phyloP scores from a whole-genome alignment of 2,888 invertebrate species.

The Pristionchus exspectatus region DNA sequence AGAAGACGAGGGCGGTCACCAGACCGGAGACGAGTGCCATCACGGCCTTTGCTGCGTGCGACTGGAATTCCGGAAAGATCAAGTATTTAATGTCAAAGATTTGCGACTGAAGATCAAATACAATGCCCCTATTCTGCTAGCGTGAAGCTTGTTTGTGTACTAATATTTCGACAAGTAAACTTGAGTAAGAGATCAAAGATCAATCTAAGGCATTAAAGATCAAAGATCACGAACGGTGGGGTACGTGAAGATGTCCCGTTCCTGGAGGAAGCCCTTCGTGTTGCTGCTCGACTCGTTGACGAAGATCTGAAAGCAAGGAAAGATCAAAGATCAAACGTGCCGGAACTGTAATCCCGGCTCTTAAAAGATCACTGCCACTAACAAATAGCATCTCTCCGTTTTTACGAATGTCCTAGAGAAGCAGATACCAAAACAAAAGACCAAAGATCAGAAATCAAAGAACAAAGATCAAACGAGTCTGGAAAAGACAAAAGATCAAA shows the following conservation, averaged over 20 bases:
- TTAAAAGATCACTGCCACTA: neutral
- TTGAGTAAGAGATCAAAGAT: too few relatives aligned
- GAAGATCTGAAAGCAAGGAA: neutral
- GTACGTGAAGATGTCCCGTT: neutral
- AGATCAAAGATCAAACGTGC: neutral
- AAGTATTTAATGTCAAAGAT: neutral
- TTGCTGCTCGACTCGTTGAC: neutral
- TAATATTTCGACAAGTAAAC: too few relatives aligned
- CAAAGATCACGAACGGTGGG: neutral
- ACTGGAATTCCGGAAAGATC: neutral
- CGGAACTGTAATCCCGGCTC: too few relatives aligned
- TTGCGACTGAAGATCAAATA: neutral
- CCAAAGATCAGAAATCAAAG: neutral
- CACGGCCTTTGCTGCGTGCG: neutral
- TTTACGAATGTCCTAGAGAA: too few relatives aligned
- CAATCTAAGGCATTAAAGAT: neutral
- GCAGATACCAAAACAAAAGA: neutral
- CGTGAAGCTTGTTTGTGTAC: neutral
- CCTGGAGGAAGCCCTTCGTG: neutral
- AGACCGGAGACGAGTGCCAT: neutral
- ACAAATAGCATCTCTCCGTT: too few relatives aligned
- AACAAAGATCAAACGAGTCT: too few relatives aligned
- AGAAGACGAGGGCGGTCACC: slow-evolving; percentile 29
- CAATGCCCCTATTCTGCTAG: too few relatives aligned
- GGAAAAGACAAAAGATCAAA: neutral